phyloP scores from a whole-genome alignment of 2,797 vertebrate genomes.

The Fratercula arctica region DNA sequence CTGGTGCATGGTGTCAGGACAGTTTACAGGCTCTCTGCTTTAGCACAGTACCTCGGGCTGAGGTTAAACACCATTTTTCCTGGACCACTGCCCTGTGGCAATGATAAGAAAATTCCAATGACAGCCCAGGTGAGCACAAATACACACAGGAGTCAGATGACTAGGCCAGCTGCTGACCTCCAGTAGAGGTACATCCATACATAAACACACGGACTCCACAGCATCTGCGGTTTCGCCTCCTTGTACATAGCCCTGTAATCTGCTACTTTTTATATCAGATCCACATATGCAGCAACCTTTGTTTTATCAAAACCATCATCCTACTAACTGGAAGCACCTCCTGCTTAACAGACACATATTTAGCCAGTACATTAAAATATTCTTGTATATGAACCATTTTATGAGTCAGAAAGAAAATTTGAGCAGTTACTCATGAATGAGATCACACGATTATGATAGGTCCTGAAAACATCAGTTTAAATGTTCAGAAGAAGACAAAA shows the following conservation, averaged over 20 bases:
- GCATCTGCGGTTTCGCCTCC: not conserved
- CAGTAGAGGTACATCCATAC: not conserved
- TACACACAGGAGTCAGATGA: not conserved
- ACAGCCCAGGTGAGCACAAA: not conserved
- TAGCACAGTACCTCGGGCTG: not conserved
- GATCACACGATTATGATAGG: not conserved
- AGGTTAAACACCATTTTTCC: not conserved
- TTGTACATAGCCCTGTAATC: not conserved
- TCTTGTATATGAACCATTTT: not conserved
- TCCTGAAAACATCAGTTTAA: not conserved
- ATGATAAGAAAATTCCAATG: not conserved
- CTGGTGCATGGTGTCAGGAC: not conserved
- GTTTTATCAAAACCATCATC: constrained; percentile 32
- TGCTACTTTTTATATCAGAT: not conserved
- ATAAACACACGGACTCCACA: not conserved
- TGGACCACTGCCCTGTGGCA: not conserved
- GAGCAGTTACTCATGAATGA: constrained; percentile 16
- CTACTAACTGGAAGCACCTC: constrained; percentile 20
- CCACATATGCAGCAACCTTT: not conserved
- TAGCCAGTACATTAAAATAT: constrained; percentile 39
- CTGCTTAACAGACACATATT: constrained; percentile 21
- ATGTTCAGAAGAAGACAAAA: not conserved
- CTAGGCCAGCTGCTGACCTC: not conserved
- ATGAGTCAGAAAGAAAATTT: constrained; percentile 54
- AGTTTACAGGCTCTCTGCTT: not conserved